Evolutionary conservation across 2,797 vertebrate species (phyloP).

Genomic region (Mus spretus): DNA sequence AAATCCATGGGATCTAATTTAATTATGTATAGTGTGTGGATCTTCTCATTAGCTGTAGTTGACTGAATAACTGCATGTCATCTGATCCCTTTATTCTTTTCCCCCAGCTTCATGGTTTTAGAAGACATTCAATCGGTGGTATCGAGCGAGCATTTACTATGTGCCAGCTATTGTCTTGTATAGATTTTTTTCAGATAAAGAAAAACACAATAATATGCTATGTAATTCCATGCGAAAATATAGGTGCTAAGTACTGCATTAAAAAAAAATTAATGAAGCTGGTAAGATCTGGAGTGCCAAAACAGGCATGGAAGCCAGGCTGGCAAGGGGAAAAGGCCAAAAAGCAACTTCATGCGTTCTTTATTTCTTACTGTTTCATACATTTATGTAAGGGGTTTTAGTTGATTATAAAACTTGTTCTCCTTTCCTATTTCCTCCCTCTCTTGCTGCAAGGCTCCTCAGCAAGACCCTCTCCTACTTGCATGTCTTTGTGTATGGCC

Average conservation of each 20-base stretch:
- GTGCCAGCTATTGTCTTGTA: neutral
- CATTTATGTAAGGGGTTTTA: neutral
- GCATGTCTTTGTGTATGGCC: neutral
- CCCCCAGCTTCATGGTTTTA: slow-evolving; percentile 36
- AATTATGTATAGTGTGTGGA: slow-evolving; percentile 60
- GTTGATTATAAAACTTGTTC: too few species aligned
- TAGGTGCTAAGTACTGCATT: neutral
- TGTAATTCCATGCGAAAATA: neutral
- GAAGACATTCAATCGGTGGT: slow-evolving; percentile 62
- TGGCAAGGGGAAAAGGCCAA: neutral
- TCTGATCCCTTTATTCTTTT: slow-evolving; percentile 59
- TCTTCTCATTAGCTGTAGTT: slow-evolving; percentile 70
- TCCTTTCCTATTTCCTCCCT: neutral
- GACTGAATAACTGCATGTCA: slow-evolving; percentile 64
- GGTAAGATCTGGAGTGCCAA: neutral
- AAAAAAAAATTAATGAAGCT: slow-evolving; percentile 37
- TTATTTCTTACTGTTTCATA: neutral
- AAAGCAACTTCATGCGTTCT: neutral
- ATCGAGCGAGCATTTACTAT: slow-evolving; percentile 43
- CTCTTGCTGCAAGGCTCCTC: neutral
- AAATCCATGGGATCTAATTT: slow-evolving; percentile 62
- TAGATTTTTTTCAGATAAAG: neutral
- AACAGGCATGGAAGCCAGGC: neutral
- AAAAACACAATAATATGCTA: neutral
- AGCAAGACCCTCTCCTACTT: neutral